Base-by-base conservation (phyloP, 1,140 invertebrate genomes). In the Solen grandis region DNA sequence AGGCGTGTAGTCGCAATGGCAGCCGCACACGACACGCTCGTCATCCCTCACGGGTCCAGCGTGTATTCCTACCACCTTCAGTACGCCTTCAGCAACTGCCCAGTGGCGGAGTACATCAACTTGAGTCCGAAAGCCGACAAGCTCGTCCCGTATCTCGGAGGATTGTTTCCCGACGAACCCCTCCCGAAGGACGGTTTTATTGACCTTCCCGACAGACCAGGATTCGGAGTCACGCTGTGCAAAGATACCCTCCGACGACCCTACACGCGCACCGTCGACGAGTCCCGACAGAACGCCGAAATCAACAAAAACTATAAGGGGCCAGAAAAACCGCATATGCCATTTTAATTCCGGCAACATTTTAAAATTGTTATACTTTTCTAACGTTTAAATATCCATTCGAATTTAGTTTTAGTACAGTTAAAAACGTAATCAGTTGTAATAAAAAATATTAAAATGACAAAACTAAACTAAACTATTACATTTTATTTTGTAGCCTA, bases 51-150 rank as follows among this genome's bases (percentile, higher is more conserved):
- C 60, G 90, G 88, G 10, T 91, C 90, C 22, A 90, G 88, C 54
- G 84, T 91, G 0, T 91, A 90, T 75, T 91, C 90, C 0, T 91
- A 91, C 73, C 90, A 91, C 63, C 87, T 91, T 0, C 90, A 91
- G 63, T 89, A 89, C 62, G 90, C 88, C 19, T 91, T 89, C 75
- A 74, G 74, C 33, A 91, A 91, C 68, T 91, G 88, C 63, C 90
- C 90, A 1, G 31, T 91, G 16, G 89, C 89, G 0, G 90, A 90
- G 74, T 90, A 85, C 78, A 89, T 90, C 65, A 88, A 90, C 68
- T 60, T 91, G 8, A 89, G 88, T 54, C 86, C 87, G 19, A 83
- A 88, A 25, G 88, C 85, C 0, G 89, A 89, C 66, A 77, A 83
- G 35, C 87, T 91, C 52, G 83, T 84, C 5, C 90, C 90, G 2